These are phyloP conservation scores for Lordiphosa collinella DNA, from an alignment of 1,140 invertebrate genomes.

Conservation along the genomic window DNA sequence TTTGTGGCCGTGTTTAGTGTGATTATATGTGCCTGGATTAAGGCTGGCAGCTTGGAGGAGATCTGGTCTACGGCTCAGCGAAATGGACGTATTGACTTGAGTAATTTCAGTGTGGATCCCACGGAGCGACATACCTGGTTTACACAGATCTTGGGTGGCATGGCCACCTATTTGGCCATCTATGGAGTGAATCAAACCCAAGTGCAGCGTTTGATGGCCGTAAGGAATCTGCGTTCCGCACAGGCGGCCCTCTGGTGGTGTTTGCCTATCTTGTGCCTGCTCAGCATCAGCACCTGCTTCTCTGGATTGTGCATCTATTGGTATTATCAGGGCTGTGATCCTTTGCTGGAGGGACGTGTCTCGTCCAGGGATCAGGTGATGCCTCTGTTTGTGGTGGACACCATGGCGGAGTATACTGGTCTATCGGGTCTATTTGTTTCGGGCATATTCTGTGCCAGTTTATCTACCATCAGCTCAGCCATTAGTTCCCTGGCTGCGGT, in stretches of 20 bases:
- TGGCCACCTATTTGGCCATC: conserved; percentile 86
- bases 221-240: conserved; percentile 85
- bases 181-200: conserved; percentile 92
- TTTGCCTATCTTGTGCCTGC: conserved; percentile 85
- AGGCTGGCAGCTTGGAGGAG: conserved; percentile 83
- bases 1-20: conserved; percentile 87
- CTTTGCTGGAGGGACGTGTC: conserved; percentile 82
- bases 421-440: conserved; percentile 90
- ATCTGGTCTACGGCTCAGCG: conserved; percentile 85
- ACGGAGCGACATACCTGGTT: conserved; percentile 88
- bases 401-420: conserved; percentile 85
- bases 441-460: conserved; percentile 90
- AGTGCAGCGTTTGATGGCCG: conserved; percentile 91
- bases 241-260: conserved; percentile 85
- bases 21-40: conserved; percentile 85
- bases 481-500: conserved; percentile 91
- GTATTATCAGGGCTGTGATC: conserved; percentile 88
- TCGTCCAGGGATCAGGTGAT: conserved; percentile 82
- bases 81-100: conserved; percentile 83
- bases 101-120: conserved; percentile 85
- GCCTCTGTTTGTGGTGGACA: conserved; percentile 89
- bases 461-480: conserved; percentile 91
- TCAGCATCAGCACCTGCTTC: conserved; percentile 87
- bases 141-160: conserved; percentile 86
- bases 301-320: conserved; percentile 90